Evolutionary conservation across 2,113 vertebrate species (phyloP), one percentile per base, ranked within the genome.

Genomic region (Plecturocebus donacophilus): DNA sequence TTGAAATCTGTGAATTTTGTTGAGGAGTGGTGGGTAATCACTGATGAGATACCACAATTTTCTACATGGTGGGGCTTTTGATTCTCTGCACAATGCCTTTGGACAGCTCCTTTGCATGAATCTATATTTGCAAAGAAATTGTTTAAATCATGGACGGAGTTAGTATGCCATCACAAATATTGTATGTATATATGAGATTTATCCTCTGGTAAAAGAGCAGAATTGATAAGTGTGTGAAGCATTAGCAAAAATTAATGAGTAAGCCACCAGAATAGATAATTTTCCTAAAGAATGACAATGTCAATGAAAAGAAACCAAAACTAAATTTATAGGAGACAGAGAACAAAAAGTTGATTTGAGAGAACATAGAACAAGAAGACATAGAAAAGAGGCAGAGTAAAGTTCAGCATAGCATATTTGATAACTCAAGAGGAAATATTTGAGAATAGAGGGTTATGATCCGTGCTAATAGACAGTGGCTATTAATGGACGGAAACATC

Each of bases 41-140:
- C 2, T 25, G 21, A 42, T 23, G 0, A 12, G 11, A 56, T 19
- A 0, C 14, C 40, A 9, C 2, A 0, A 1, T 25, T 16, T 5
- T 68, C 30, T 45, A 17, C 1, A 19, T 12, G 7, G 1, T 8
- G 4, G 32, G 25, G 0, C 2, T 86, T 38, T 11, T 47, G 19
- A 6, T 35, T 87, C 42, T 49, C 66, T 81, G 23, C 3, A 81
- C 21, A 2, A 64, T 47, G 32, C 2, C 73, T 90, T 76, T 32
- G 23, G 56, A 6, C 1, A 77, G 42, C 13, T 25, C 21, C 30
- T 71, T 85, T 87, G 32, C 10, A 4, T 66, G 8, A 25, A 70
- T 11, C 2, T 52, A 13, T 86, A 64, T 7, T 23, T 58, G 0
- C 4, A 19, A 88, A 92, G 27, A 75, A 91, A 0, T 13, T 73